Evolutionary conservation across 2,888 invertebrate species (phyloP).

Genomic region (Aproaerema taeniolella): DNA sequence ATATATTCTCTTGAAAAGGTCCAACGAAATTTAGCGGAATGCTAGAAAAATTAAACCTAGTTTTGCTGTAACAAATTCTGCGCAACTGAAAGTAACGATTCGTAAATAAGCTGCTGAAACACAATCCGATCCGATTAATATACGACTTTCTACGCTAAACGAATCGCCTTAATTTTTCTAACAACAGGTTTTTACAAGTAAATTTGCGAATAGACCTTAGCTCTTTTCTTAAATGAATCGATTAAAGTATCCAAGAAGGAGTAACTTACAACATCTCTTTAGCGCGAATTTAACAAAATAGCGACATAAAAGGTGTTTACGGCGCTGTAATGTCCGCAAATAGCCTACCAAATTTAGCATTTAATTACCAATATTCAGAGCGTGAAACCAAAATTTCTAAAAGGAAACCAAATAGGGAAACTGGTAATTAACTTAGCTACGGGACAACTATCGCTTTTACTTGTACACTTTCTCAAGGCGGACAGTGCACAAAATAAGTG

Average conservation of each 20-base stretch:
- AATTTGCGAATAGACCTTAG: too few species aligned
- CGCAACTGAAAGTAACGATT: constrained; percentile 32
- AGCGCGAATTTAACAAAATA: too few species aligned
- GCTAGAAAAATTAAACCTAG: too few species aligned
- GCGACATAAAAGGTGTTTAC: background rate
- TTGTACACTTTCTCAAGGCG: constrained; percentile 33
- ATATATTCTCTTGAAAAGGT: too few species aligned
- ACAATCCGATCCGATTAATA: constrained; percentile 19
- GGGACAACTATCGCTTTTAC: constrained; percentile 22
- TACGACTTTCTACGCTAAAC: constrained; percentile 29
- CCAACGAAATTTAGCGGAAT: too few species aligned
- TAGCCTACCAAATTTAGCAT: background rate
- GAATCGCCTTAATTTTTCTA: constrained; percentile 42
- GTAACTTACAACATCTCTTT: too few species aligned
- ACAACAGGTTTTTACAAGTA: too few species aligned
- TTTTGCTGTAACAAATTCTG: too few species aligned
- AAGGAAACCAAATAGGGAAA: constrained; percentile 18
- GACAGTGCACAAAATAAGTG: constrained; percentile 36
- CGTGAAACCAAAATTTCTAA: constrained; percentile 6
- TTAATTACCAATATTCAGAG: background rate
- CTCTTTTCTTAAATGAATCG: too few species aligned
- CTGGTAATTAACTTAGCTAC: constrained; percentile 25
- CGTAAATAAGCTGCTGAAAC: constrained; percentile 32
- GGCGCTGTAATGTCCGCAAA: background rate
- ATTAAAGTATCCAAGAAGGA: too few species aligned